A percentile compares a stretch with the other conserved stretches of the same genome.
Evolutionary conservation across 2,113 vertebrate species (phyloP).

Genomic region (Pollimyrus isidori): DNA sequence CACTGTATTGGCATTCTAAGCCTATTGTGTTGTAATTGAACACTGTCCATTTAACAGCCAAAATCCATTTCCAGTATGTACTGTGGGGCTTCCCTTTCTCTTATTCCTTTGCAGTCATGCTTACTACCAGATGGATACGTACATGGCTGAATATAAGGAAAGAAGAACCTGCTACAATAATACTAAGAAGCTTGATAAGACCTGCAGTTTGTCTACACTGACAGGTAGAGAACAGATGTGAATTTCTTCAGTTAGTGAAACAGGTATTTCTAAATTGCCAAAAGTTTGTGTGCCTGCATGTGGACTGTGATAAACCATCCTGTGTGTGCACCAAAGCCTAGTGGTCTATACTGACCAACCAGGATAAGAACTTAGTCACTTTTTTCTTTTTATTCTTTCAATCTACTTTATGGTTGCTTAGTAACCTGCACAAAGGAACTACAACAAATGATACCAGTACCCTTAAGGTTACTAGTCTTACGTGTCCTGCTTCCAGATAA

Average conservation of each 20-base stretch:
- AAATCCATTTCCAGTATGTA: conserved; percentile 54
- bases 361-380: not conserved
- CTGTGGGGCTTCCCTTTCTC: conserved; percentile 22
- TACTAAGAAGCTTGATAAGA: not conserved
- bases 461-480: not conserved
- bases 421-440: not conserved
- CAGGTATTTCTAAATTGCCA: not conserved
- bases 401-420: not conserved
- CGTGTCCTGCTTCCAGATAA: not conserved
- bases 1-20: not conserved
- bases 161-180: not conserved
- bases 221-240: too few relatives aligned
- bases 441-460: not conserved
- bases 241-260: too few relatives aligned
- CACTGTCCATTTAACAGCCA: conserved; percentile 51
- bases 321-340: not conserved
- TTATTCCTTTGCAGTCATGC: not conserved
- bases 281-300: not conserved
- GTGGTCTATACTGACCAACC: not conserved
- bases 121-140: not conserved
- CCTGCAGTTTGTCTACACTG: too few relatives aligned
- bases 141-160: not conserved
- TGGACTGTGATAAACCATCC: not conserved
- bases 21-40: conserved; percentile 34
- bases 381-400: not conserved